Percentiles rank a stretch among this genome's conserved stretches.
Conservation (phyloP, 2,113 vertebrate species). For the Pseudonaja textilis region DNA sequence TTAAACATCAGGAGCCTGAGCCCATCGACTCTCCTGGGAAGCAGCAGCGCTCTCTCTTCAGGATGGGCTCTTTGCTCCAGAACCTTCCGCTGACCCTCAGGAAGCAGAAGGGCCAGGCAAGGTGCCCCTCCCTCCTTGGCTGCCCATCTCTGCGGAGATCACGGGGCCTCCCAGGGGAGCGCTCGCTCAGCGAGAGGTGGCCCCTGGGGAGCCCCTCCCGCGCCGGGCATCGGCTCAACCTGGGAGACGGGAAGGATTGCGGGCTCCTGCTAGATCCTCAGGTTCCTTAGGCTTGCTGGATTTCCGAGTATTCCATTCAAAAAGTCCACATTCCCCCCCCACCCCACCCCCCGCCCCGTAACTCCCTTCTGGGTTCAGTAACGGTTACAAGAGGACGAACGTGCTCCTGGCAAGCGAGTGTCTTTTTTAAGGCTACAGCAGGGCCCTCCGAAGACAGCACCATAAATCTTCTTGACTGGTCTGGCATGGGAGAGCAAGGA, state of each 20-base stretch:
- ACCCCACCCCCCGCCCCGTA: neutral
- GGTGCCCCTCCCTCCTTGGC: neutral
- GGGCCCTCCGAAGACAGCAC: neutral
- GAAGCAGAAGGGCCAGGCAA: neutral
- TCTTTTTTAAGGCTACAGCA: neutral
- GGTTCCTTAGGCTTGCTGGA: neutral
- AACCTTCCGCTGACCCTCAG: neutral
- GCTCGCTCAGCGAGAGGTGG: neutral
- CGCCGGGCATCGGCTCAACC: neutral
- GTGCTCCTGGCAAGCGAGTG: neutral
- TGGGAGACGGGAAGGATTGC: neutral
- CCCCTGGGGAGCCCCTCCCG: neutral
- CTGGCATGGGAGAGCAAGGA: slow-evolving; percentile 7
- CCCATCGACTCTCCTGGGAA: neutral
- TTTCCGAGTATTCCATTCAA: neutral
- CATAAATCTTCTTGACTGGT: slow-evolving; percentile 14
- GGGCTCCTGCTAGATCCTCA: neutral
- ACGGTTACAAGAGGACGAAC: neutral
- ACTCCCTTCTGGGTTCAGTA: neutral
- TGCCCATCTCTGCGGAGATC: neutral
- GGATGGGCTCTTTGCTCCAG: neutral
- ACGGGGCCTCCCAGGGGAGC: neutral
- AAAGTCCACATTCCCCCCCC: neutral
- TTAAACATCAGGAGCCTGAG: neutral
- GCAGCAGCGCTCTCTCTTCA: neutral